These are phyloP conservation scores for Arctocebus calabarensis DNA, from an alignment of 2,797 vertebrate species.

Conservation along the genomic window DNA sequence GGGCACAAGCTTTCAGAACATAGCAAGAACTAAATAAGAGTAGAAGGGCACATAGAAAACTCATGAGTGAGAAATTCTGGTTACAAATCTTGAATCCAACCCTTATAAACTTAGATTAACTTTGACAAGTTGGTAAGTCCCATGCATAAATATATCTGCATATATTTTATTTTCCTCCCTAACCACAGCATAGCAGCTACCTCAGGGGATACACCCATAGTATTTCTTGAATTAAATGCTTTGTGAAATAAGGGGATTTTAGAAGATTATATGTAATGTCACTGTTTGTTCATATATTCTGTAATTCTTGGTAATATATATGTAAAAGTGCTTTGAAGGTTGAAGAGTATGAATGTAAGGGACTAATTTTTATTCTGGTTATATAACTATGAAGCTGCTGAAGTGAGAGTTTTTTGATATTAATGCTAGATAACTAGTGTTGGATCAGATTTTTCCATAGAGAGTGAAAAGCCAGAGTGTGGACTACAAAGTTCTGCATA, in stretches of 20 bases:
- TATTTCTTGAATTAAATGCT: constrained; percentile 33
- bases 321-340: background rate
- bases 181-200: background rate
- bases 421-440: background rate
- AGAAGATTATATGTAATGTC: background rate
- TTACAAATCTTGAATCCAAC: background rate
- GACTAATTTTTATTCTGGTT: background rate
- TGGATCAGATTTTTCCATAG: background rate
- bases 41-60: background rate
- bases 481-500: background rate
- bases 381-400: constrained; percentile 24
- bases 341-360: background rate
- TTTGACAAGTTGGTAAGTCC: background rate
- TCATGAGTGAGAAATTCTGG: background rate
- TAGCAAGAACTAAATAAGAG: background rate
- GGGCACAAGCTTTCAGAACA: background rate
- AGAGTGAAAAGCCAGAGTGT: background rate
- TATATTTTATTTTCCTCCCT: constrained; percentile 10
- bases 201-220: background rate
- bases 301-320: background rate
- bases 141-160: background rate
- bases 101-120: background rate
- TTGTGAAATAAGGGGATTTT: background rate
- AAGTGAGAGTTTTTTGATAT: background rate
- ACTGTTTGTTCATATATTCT: constrained; percentile 10